phyloP scores from a whole-genome alignment of 1,140 invertebrate genomes.

The Bombyx mandarina region DNA sequence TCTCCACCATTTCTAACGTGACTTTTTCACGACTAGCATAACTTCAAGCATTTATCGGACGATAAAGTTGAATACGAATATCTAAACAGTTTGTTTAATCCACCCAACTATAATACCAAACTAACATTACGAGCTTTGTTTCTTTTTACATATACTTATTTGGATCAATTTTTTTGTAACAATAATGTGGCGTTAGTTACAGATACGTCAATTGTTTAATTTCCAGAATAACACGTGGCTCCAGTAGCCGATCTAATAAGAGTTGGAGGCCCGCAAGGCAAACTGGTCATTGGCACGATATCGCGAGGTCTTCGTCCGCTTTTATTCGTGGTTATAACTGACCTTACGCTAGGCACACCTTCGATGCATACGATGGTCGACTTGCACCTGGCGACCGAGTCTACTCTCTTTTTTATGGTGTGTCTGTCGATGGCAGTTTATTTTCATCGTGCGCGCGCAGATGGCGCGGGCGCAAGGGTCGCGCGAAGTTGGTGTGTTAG shows the following conservation, averaged over 20 bases:
- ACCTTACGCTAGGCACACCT: slow-evolving; percentile 56
- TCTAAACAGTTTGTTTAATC: too few species aligned
- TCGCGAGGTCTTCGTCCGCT: slow-evolving; percentile 30
- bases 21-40: too few species aligned
- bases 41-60: too few species aligned
- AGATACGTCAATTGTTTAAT: too few species aligned
- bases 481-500: slow-evolving; percentile 13
- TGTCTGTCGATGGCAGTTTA: slow-evolving; percentile 59
- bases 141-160: too few species aligned
- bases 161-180: too few species aligned
- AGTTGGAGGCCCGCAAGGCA: slow-evolving; percentile 15
- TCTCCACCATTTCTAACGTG: too few species aligned
- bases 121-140: too few species aligned
- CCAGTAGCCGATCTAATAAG: slow-evolving; percentile 15
- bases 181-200: too few species aligned
- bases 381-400: slow-evolving; percentile 47
- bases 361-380: slow-evolving; percentile 35
- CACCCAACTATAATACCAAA: too few species aligned
- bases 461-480: slow-evolving; percentile 53
- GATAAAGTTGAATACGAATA: too few species aligned
- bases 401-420: slow-evolving; percentile 42
- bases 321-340: slow-evolving; percentile 42
- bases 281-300: slow-evolving; percentile 41
- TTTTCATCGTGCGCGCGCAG: slow-evolving; percentile 61
- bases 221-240: slow-evolving; percentile 13